Evolutionary conservation across 2,888 invertebrate species (phyloP).

Genomic region (Drosophila borborema): DNA sequence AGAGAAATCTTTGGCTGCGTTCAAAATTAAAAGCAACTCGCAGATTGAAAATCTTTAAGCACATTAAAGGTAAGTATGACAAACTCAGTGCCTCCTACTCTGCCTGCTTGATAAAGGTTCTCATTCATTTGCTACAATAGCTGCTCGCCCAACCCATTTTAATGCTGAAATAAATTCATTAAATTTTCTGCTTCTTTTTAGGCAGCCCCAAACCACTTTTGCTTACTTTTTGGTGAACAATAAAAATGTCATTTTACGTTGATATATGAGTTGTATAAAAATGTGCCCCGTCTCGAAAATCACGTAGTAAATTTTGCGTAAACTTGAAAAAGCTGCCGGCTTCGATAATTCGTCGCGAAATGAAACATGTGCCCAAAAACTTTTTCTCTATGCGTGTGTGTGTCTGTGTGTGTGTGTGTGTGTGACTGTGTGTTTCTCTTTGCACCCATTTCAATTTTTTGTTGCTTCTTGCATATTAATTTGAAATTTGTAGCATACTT

Average conservation of each 20-base stretch:
- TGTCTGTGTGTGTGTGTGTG: not conserved
- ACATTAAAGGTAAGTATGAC: not conserved
- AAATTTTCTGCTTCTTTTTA: slow-evolving; percentile 21
- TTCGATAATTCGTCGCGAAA: slow-evolving; percentile 71
- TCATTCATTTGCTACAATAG: not conserved
- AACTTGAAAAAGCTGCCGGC: slow-evolving; percentile 63
- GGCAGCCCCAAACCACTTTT: slow-evolving; percentile 12
- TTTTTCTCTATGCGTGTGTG: not conserved
- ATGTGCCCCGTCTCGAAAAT: slow-evolving; percentile 50
- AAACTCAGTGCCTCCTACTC: slow-evolving; percentile 19
- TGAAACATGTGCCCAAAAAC: slow-evolving; percentile 53
- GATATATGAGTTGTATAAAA: slow-evolving; percentile 64
- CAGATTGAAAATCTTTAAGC: not conserved
- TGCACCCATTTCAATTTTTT: slow-evolving; percentile 61
- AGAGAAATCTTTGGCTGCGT: not conserved
- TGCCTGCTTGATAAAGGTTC: slow-evolving; percentile 43
- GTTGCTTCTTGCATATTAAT: slow-evolving; percentile 69
- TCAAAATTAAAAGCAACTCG: not conserved
- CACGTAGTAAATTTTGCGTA: slow-evolving; percentile 72
- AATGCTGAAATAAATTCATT: slow-evolving; percentile 65
- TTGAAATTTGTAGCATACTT: slow-evolving; percentile 79
- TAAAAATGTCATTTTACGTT: slow-evolving; percentile 76
- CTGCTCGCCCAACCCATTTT: slow-evolving; percentile 18
- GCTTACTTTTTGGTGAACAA: slow-evolving; percentile 54
- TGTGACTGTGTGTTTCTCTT: slow-evolving; percentile 20